Conservation (phyloP, 2,888 invertebrate species). For the Lingula anatina region DNA sequence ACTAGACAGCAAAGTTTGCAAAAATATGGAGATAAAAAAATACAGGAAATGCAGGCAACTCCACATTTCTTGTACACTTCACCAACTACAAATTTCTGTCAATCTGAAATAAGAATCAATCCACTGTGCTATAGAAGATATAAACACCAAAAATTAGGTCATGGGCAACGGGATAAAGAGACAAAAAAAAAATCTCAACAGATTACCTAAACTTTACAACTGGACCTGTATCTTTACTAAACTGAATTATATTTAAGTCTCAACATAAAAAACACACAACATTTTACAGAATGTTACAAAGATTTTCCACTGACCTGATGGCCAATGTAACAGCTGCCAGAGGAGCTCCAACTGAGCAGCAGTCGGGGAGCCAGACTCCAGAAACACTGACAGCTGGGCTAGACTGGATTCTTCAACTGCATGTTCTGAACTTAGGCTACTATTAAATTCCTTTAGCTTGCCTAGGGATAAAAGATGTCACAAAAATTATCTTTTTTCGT, state of each 20-base stretch:
- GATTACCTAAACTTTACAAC: constrained; percentile 6
- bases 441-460: constrained; percentile 43
- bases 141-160: no score
- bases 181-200: background rate
- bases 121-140: no score
- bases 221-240: no score
- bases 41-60: background rate
- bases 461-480: no score
- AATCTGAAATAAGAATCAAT: background rate
- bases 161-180: background rate
- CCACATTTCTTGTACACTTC: background rate
- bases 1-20: no score
- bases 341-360: constrained; percentile 58
- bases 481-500: no score
- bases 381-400: constrained; percentile 51
- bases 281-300: no score
- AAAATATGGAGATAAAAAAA: background rate
- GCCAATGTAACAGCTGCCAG: constrained; percentile 67
- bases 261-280: no score
- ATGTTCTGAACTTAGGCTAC: constrained; percentile 37
- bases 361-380: constrained; percentile 35
- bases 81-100: background rate
- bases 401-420: constrained; percentile 58
- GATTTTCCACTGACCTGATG: constrained; percentile 68
- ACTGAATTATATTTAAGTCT: no score